Conservation (phyloP, 92 coral and sea anemone species). For the Zoanthus sociatus region DNA sequence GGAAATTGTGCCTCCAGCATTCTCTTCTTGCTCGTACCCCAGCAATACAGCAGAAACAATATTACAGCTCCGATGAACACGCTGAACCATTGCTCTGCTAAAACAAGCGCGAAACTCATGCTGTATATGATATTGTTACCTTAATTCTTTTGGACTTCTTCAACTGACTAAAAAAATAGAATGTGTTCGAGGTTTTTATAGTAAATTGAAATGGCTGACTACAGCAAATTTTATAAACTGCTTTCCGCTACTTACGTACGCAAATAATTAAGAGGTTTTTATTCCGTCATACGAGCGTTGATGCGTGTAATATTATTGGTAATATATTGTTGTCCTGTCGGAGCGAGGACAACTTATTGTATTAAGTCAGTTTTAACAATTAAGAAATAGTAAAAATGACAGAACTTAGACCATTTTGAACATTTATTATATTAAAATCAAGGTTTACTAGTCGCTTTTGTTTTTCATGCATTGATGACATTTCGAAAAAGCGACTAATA, state of each 20-base stretch:
- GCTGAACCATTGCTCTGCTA: constrained; percentile 19
- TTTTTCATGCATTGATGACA: no score
- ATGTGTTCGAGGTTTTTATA: background rate
- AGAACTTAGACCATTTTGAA: no score
- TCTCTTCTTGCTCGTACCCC: constrained; percentile 57
- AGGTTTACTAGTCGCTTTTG: no score
- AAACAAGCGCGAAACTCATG: background rate
- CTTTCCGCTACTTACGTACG: background rate
- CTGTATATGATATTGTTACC: background rate
- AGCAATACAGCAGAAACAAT: constrained; percentile 27
- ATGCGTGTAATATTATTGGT: background rate
- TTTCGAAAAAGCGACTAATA: no score
- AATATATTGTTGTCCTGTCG: no score
- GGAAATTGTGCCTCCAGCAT: constrained; percentile 45
- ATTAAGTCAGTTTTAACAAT: no score
- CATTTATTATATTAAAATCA: no score
- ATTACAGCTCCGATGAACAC: constrained; percentile 7
- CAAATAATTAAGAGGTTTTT: background rate
- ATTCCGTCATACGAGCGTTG: background rate
- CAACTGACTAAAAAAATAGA: background rate
- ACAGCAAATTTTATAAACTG: background rate
- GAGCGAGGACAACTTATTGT: no score
- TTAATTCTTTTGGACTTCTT: background rate
- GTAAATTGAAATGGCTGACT: background rate
- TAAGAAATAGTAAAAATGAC: no score